Percentiles rank a stretch among this genome's conserved stretches.
phyloP scores from a whole-genome alignment of 2,888 invertebrate species.

The Eilema caniola region DNA sequence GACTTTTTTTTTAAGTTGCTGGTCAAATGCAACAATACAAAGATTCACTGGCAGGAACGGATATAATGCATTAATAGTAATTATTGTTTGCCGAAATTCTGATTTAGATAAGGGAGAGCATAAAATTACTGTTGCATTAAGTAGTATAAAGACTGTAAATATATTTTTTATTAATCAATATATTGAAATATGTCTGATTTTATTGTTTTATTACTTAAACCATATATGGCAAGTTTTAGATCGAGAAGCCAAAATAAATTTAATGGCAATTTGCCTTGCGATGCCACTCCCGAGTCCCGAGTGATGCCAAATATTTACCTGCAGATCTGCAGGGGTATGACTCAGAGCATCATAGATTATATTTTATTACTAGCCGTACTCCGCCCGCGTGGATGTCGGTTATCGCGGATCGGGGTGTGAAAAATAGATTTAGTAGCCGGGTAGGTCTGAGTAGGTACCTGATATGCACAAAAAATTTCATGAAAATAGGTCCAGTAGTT shows the following conservation, averaged over 20 bases:
- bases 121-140: conserved; percentile 31
- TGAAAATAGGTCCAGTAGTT: no score
- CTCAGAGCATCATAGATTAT: no score
- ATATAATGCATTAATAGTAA: not conserved
- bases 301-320: no score
- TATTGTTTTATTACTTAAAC: conserved; percentile 46
- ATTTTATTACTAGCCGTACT: no score
- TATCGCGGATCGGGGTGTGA: no score
- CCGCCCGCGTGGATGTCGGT: no score
- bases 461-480: no score
- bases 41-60: not conserved
- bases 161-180: conserved; percentile 77
- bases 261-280: not conserved
- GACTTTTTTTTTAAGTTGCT: not conserved
- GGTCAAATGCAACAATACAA: not conserved
- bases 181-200: conserved; percentile 59
- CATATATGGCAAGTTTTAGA: not conserved
- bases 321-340: no score
- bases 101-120: not conserved
- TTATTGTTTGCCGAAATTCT: no score
- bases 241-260: not conserved
- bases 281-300: no score
- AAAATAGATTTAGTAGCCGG: no score
- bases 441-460: no score
- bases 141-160: conserved; percentile 73